phyloP scores from a whole-genome alignment of 2,113 vertebrate genomes.

The Pteruthius melanotis region DNA sequence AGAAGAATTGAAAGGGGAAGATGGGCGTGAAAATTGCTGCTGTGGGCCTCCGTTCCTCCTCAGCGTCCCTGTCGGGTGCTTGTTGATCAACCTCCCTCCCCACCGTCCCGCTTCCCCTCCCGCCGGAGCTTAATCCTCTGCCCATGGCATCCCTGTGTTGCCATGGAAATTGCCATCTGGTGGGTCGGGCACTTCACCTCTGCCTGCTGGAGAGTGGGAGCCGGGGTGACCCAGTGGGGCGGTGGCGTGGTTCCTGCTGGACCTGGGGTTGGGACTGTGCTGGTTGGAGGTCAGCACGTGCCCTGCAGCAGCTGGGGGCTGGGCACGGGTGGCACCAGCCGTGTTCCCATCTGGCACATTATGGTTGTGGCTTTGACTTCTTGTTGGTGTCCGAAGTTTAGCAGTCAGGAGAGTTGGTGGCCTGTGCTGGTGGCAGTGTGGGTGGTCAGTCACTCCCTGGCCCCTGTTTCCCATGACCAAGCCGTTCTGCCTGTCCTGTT shows the following conservation, averaged over 20 bases:
- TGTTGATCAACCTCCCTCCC: not conserved
- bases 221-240: rapidly evolving
- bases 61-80: not conserved
- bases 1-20: slow-evolving; percentile 33
- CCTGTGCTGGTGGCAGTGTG: not conserved
- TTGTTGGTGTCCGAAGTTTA: rapidly evolving
- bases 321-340: rapidly evolving
- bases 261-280: rapidly evolving
- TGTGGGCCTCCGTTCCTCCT: not conserved
- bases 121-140: not conserved
- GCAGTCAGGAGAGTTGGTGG: not conserved
- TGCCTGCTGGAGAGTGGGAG: not conserved
- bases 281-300: not conserved
- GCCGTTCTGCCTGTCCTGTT: not conserved
- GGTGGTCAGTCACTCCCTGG: not conserved
- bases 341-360: rapidly evolving
- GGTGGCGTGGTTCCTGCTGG: not conserved
- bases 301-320: not conserved
- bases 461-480: not conserved
- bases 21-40: slow-evolving; percentile 19
- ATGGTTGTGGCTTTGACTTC: not conserved
- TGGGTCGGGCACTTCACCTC: not conserved
- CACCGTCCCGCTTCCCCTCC: not conserved
- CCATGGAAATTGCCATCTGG: not conserved
- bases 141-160: not conserved